Evolutionary conservation across 1,140 invertebrate genomes (phyloP).

Genomic region (Myzus persicae): DNA sequence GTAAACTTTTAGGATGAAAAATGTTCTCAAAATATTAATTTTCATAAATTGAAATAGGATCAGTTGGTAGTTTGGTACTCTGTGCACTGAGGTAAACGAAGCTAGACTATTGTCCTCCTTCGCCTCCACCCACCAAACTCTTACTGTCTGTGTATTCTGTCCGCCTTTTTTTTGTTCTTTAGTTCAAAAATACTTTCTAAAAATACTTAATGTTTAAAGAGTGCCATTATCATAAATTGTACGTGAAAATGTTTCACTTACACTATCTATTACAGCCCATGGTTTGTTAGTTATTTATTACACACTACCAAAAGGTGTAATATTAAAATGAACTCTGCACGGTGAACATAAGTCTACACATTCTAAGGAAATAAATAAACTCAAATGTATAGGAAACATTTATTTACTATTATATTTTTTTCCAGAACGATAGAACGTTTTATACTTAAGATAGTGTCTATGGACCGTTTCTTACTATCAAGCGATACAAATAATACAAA

Average conservation of each 20-base stretch:
- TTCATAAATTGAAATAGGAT: not conserved
- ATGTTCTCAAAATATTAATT: not conserved
- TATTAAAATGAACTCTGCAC: not conserved
- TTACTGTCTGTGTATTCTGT: not conserved
- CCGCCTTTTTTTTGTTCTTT: not conserved
- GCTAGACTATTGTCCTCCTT: not conserved
- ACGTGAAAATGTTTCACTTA: not conserved
- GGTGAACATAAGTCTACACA: not conserved
- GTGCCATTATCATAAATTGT: conserved; percentile 2
- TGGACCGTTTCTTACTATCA: not conserved
- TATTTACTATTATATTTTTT: not conserved
- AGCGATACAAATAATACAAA: not conserved
- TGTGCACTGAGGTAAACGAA: not conserved
- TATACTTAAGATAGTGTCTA: not conserved
- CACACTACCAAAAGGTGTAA: not conserved
- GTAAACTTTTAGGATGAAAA: not conserved
- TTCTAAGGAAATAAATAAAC: not conserved
- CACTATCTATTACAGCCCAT: not conserved
- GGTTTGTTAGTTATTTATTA: not conserved
- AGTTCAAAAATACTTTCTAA: conserved; percentile 9
- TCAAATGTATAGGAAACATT: not conserved
- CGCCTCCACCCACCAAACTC: not conserved
- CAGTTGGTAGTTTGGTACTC: not conserved
- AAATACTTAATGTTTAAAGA: not conserved
- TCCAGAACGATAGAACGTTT: not conserved